These are phyloP conservation scores for Lineus longissimus DNA, from an alignment of 1,140 invertebrate genomes.

Conservation along the genomic window DNA sequence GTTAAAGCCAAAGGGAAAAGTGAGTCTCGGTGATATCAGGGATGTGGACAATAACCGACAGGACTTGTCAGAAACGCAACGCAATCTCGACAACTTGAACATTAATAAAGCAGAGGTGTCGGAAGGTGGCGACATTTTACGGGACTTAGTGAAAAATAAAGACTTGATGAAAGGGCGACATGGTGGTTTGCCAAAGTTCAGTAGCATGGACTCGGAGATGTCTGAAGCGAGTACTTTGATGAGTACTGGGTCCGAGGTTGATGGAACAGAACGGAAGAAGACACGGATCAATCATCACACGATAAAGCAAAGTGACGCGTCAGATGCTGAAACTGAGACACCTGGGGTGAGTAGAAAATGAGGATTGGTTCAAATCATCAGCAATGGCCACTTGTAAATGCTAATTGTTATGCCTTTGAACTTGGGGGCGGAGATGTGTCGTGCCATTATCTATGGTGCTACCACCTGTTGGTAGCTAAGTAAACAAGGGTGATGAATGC, in stretches of 20 bases:
- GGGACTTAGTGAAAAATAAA: slow-evolving; percentile 52
- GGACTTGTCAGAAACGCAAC: slow-evolving; percentile 15
- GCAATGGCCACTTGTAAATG: too few species aligned
- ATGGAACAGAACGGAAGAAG: slow-evolving; percentile 32
- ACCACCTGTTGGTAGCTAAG: too few species aligned
- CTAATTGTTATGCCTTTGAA: too few species aligned
- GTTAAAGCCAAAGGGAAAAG: slow-evolving; percentile 18
- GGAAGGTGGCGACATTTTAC: slow-evolving; percentile 40
- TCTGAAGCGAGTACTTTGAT: slow-evolving; percentile 53
- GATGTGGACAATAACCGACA: slow-evolving; percentile 7
- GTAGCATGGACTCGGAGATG: slow-evolving; percentile 85
- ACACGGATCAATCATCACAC: slow-evolving; percentile 59
- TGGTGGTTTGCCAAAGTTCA: slow-evolving; percentile 74
- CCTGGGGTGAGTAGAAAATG: slow-evolving; percentile 68
- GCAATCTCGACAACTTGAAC: slow-evolving; percentile 23
- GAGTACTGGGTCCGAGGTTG: slow-evolving; percentile 37
- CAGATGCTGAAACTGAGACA: slow-evolving; percentile 84
- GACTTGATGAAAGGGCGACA: slow-evolving; percentile 60
- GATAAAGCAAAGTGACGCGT: slow-evolving; percentile 77
- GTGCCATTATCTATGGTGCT: too few species aligned
- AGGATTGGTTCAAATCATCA: too few species aligned
- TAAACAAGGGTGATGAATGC: too few species aligned
- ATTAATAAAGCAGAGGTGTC: slow-evolving; percentile 16
- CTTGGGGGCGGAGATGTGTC: too few species aligned
- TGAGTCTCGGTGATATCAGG: slow-evolving; percentile 12